Evolutionary conservation across 2,888 invertebrate species (phyloP), one percentile per base, ranked within the genome.

Genomic region (Drosophila silvestris): DNA sequence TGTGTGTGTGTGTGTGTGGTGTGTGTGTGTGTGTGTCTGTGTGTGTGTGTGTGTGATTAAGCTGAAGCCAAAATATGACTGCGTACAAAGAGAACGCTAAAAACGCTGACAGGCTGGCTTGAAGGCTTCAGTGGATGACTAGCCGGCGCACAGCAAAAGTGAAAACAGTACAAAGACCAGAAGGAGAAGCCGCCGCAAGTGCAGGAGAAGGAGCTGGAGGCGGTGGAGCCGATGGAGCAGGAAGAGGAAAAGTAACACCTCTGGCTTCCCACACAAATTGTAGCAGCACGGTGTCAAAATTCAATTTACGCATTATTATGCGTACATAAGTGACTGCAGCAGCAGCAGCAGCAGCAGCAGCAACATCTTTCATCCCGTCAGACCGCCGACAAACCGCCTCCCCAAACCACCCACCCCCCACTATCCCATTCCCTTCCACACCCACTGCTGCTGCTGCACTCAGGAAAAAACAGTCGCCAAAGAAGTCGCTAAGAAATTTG

Each of bases 221-320:
- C 16, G 16, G 2, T 5, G 16, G 16, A 5, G 28, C 5, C 28
- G 28, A 2, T 10, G 22, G 30, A 14, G 51, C 9, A 37, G n/a
- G 22, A 14, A 32, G 33, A 16, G 63, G 1, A 22, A 39, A 33
- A 28, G 53, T 26, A 62, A 63, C 63, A 67, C 67, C 67, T 67
- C 65, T 52, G 74, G 60, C 72, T 51, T 54, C 37, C 37, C 50
- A 26, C 58, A 58, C 79, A 77, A 75, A 79, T 58, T 75, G 63
- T 64, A 51, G 59, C 74, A 79, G 67, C 64, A 73, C 88, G 66
- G 81, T 86, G 85, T 89, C 87, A 85, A 85, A 90, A 90, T 91
- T 91, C 79, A 90, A 91, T 91, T 91, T 91, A 73, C 79, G 73
- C 84, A 83, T 84, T 82, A 78, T 79, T 74, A 74, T 84, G 74